These are phyloP conservation scores for Montipora capitata DNA, from an alignment of 92 coral and sea anemone genomes.

Conservation along the genomic window DNA sequence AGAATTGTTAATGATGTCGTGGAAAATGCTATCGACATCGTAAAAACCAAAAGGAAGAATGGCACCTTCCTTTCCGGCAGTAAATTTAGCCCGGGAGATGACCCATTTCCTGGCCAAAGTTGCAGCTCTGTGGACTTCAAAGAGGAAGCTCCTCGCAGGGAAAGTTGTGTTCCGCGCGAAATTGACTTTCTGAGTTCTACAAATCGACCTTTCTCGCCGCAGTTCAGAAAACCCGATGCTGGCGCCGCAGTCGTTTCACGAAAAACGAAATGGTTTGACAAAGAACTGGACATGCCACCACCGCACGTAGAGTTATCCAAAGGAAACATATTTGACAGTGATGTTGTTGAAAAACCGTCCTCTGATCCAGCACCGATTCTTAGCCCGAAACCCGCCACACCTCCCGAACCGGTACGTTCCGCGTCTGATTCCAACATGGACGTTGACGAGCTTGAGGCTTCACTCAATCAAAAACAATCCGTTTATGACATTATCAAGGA, in stretches of 20 bases:
- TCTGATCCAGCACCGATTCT: conserved; percentile 25
- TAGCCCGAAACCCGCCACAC: not conserved
- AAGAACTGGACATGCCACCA: conserved; percentile 6
- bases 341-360: conserved; percentile 8
- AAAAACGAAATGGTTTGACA: conserved; percentile 15
- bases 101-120: conserved; percentile 40
- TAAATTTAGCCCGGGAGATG: not conserved
- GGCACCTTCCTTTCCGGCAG: conserved; percentile 6
- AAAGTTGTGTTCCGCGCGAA: conserved; percentile 71
- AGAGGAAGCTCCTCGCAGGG: conserved; percentile 55
- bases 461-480: not conserved
- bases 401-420: not conserved
- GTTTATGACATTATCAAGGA: conserved; percentile 17
- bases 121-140: conserved; percentile 83
- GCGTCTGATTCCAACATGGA: conserved; percentile 34
- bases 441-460: not conserved
- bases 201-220: conserved; percentile 85
- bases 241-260: not conserved
- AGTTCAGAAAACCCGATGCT: conserved; percentile 10
- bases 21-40: conserved; percentile 49
- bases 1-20: conserved; percentile 67
- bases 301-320: not conserved
- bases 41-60: not conserved
- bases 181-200: conserved; percentile 58
- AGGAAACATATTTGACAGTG: not conserved